Base-by-base conservation (phyloP, 1,140 invertebrate species). In the Prorops nasuta region DNA sequence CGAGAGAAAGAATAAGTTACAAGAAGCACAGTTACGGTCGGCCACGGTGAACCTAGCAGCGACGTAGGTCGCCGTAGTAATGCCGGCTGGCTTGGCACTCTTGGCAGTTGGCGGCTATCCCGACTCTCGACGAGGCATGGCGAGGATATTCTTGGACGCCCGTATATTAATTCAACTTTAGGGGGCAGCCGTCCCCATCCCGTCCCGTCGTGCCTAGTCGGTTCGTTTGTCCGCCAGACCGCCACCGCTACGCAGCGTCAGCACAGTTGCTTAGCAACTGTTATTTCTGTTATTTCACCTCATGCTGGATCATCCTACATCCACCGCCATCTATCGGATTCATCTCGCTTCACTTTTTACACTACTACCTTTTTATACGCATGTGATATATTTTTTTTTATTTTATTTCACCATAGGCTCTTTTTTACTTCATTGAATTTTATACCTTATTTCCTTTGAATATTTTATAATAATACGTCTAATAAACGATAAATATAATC, bases 81-180 rank as follows among this genome's bases (percentile, higher is more conserved):
- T 47, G 34, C 36, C 44, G 45, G 46, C 17, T 35, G 47, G 31
- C 49, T 4, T 46, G 47, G n/a, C n/a, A n/a, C n/a, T n/a, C n/a
- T n/a, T n/a, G n/a, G n/a, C n/a, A 32, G 17, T 22, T 12, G 12
- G 40, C 49, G 53, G 20, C 49, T 49, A 43, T 35, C 42, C 46
- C 21, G 37, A 28, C 18, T 18, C 32, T 10, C 9, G n/a, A 32
- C 45, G 42, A 49, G 24, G 41, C 44, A 44, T 36, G 41, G 38
- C 44, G 57, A 24, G 48, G 58, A 64, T 64, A 64, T 64, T 64
- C 63, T 64, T 64, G 61, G 61, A 58, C 59, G 45, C n/a, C 19
- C 39, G 55, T 61, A 52, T 64, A 64, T 64, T 64, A 64, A 63
- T 61, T 63, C 59, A 47, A 61, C 56, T 60, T 61, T 41, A 49